Conservation (phyloP, 2,113 vertebrate genomes). For the Eurypyga helias region DNA sequence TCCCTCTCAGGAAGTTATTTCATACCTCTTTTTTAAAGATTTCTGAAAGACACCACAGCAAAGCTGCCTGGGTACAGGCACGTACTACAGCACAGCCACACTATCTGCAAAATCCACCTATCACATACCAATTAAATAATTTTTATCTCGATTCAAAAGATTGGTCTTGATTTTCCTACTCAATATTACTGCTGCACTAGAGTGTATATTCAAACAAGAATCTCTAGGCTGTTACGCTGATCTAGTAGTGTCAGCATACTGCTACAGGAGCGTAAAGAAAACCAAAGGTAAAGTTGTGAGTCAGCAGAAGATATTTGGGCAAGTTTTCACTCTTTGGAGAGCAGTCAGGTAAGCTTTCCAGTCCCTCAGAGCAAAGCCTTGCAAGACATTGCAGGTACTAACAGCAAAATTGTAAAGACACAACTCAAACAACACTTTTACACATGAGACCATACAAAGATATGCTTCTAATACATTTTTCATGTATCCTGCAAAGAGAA, state of each 20-base stretch:
- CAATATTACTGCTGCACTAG: neutral
- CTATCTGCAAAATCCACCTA: neutral
- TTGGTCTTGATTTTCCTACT: neutral
- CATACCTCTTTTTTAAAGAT: neutral
- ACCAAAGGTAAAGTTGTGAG: neutral
- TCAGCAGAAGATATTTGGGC: neutral
- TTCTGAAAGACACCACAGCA: neutral
- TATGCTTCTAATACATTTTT: neutral
- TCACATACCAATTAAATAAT: neutral
- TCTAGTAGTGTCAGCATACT: neutral
- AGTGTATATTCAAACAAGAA: neutral
- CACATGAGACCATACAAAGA: neutral
- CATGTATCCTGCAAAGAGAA: neutral
- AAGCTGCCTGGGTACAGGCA: neutral
- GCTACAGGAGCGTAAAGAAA: neutral
- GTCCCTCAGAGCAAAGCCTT: neutral
- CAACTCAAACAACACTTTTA: neutral
- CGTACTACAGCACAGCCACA: neutral
- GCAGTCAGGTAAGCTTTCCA: neutral
- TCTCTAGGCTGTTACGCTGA: neutral
- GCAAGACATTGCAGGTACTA: neutral
- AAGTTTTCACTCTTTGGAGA: neutral
- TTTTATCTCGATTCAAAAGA: neutral
- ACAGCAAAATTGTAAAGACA: neutral
- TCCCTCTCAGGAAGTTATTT: neutral